Base-by-base conservation (phyloP, 2,113 vertebrate genomes). In the Ibidorhyncha struthersii region DNA sequence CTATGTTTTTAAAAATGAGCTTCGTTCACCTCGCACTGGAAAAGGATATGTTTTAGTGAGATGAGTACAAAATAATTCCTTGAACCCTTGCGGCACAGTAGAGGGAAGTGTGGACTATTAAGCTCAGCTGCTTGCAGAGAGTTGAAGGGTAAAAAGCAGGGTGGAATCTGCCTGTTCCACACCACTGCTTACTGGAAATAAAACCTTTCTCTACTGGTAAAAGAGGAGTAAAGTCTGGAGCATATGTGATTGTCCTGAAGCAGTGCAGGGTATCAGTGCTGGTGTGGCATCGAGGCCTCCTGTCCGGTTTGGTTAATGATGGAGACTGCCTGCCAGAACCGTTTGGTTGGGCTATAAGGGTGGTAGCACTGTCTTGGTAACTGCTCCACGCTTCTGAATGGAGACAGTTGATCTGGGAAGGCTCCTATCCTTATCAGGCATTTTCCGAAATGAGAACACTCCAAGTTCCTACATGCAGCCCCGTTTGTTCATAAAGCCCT, bases 381-480 rank as follows among this genome's bases (percentile, higher is more conserved):
- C 47, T 85, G 49, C 30, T 80, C 30, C 53, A 7, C 4, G 4
- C 34, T 90, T 58, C 66, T 79, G 38, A 76, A 23, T 2, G 18
- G 73, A 87, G 66, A 32, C 14, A 15, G 14, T n/a, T 90, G 53
- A 90, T 61, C 40, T 2, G 18, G 61, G 74, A 93, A 76, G 19
- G 38, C 56, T 89, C 34, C 63, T 1, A 0, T 67, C 70, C 83
- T 94, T 82, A 79, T 91, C 3, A 0, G 63, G 36, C 16, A 7
- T 40, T 91, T 90, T 89, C 67, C 77, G 53, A 66, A 83, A 83
- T 55, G 41, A 43, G 25, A 83, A 26, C 1, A 0, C 81, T 94
- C 78, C 84, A 80, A 72, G 93, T 95, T 95, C 62, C 78, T 87
- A 72, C 49, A 56, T 38, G 95, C 81, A 95, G 43, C 74, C n/a